Base-by-base conservation (phyloP, 2,888 invertebrate species). In the Eucera pruinosa region DNA sequence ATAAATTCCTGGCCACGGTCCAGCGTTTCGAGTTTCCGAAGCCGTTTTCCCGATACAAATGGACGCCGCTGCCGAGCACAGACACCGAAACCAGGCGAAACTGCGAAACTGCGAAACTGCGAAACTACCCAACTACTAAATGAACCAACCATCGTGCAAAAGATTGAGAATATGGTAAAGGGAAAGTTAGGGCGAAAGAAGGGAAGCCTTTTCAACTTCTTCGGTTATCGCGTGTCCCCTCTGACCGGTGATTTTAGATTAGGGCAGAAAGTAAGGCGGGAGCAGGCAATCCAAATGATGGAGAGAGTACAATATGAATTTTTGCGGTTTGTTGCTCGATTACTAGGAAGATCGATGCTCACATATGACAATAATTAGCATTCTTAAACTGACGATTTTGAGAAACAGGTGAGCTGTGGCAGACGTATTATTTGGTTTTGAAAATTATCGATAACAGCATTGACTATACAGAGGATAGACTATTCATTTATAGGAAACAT, bases 1-100 rank as follows among this genome's bases (percentile, higher is more conserved):
- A 89, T 90, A 86, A 87, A 87, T 89, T 90, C 87, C 88, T 91
- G 90, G 90, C 89, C 75, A 71, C 55, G 80, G 86, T 89, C 90
- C 90, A 91, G 87, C 83, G 81, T 82, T 83, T 80, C 81, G 80
- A 83, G 80, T 85, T 86, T 61, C 80, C 81, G 82, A 80, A 83
- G 86, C 85, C 83, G 81, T 84, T 84, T 83, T 80, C 75, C 72
- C 85, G 83, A 88, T 88, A 88, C 88, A 87, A 89, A 89, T 87
- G 87, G 82, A 86, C 77, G 84, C 74, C 75, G 71, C 75, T 74
- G 78, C 71, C 58, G 67, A 43, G 61, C 71, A 55, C 69, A 57
- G 70, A 73, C 76, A 74, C 78, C 77, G 75, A 80, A 78, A 74
- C 64, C 77, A 45, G 50, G 73, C 81, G 83, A 87, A 89, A n/a